phyloP scores from a whole-genome alignment of 2,888 invertebrate species.

The Subacronicta megacephala region DNA sequence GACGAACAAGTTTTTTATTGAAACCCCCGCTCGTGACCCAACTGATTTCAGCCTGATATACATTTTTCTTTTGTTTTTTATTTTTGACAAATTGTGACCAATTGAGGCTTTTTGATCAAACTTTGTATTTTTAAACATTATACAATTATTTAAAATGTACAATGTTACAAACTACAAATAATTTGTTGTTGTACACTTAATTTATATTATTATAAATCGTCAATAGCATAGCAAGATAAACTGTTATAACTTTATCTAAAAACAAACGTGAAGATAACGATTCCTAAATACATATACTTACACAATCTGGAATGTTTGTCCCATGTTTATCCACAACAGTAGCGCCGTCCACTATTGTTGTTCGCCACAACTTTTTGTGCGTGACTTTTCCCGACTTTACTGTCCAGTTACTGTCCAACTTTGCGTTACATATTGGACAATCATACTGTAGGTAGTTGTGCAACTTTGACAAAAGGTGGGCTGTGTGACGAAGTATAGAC shows the following conservation, averaged over 20 bases:
- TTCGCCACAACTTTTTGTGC: conserved; percentile 14
- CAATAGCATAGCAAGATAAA: too few relatives aligned
- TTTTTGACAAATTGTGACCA: conserved; percentile 40
- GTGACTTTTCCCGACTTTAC: background rate
- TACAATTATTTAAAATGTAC: too few relatives aligned
- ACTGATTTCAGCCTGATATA: conserved; percentile 19
- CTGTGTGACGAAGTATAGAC: conserved; percentile 12
- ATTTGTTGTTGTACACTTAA: too few relatives aligned
- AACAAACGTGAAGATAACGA: background rate
- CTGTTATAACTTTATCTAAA: too few relatives aligned
- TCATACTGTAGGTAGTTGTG: conserved; percentile 5
- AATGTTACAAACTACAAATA: too few relatives aligned
- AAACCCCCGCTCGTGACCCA: conserved; percentile 13
- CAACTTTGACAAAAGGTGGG: conserved; percentile 31
- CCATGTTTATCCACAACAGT: background rate
- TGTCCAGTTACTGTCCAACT: conserved; percentile 14
- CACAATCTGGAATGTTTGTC: background rate
- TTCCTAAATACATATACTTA: background rate
- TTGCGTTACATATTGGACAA: conserved; percentile 16
- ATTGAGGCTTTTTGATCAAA: conserved; percentile 1
- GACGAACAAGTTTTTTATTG: conserved; percentile 28
- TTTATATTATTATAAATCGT: too few relatives aligned
- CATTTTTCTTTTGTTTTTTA: conserved; percentile 22
- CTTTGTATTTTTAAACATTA: too few relatives aligned
- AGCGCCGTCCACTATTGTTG: background rate